Evolutionary conservation across 2,888 invertebrate genomes (phyloP).

Genomic region (Scaptomyza flava): DNA sequence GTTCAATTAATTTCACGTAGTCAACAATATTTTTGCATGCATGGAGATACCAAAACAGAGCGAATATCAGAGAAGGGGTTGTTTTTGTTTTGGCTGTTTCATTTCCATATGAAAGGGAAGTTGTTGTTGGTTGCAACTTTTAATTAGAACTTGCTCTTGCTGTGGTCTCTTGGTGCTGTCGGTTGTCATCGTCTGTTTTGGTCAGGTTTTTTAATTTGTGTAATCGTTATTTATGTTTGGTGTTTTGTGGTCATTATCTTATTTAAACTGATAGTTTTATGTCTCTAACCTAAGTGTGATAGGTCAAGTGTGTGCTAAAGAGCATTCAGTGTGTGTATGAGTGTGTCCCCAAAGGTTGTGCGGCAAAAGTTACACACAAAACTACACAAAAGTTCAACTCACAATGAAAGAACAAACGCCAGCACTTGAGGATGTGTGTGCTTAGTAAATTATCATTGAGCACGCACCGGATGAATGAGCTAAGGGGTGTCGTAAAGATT

Average conservation of each 20-base stretch:
- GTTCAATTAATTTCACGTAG: constrained; percentile 71
- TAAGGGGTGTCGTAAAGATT: not conserved
- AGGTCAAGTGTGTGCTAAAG: constrained; percentile 50
- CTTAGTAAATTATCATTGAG: constrained; percentile 29
- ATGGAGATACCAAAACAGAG: constrained; percentile 15
- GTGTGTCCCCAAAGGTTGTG: constrained; percentile 29
- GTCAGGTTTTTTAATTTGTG: constrained; percentile 45
- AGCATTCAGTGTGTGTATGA: constrained; percentile 15
- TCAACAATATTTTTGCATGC: constrained; percentile 67
- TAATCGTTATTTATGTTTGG: constrained; percentile 54
- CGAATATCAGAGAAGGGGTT: not conserved
- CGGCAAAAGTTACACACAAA: constrained; percentile 32
- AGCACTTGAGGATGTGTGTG: constrained; percentile 17
- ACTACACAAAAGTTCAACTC: constrained; percentile 36
- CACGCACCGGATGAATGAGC: not conserved
- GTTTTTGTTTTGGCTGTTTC: not conserved
- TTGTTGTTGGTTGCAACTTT: constrained; percentile 63
- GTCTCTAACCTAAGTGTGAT: constrained; percentile 15
- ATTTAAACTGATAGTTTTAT: constrained; percentile 61
- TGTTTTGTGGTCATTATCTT: constrained; percentile 45
- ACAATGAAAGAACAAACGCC: constrained; percentile 18
- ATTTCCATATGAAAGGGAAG: constrained; percentile 13
- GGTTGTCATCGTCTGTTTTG: not conserved
- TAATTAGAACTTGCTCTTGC: constrained; percentile 64
- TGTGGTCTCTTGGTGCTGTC: constrained; percentile 3